Evolutionary conservation across 2,797 vertebrate species (phyloP).

Genomic region (Periparus ater): DNA sequence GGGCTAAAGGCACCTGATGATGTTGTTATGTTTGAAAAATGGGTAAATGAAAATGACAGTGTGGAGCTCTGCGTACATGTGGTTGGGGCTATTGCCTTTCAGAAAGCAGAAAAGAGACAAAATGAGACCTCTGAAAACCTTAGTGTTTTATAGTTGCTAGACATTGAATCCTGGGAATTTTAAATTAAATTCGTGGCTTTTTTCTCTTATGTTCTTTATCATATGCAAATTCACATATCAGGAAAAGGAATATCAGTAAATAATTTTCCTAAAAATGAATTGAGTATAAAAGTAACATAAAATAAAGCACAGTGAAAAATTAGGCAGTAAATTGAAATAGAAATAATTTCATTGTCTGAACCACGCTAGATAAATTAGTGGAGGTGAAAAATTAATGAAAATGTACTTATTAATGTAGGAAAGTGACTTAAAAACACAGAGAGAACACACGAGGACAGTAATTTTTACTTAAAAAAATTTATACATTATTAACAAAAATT

Average conservation of each 20-base stretch:
- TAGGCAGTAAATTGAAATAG: neutral
- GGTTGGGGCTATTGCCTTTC: neutral
- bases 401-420: neutral
- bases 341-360: neutral
- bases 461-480: neutral
- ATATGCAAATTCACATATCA: neutral
- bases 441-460: neutral
- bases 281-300: neutral
- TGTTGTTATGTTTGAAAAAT: neutral
- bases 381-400: neutral
- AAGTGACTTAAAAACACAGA: neutral
- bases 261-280: neutral
- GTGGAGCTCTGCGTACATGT: accelerated
- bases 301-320: neutral
- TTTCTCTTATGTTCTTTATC: neutral
- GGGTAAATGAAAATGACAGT: neutral
- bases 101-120: neutral
- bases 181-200: neutral
- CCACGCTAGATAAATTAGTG: neutral
- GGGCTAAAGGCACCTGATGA: neutral
- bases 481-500: neutral
- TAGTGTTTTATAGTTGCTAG: neutral
- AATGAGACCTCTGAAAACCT: neutral
- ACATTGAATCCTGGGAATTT: neutral
- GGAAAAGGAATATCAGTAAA: neutral